These are phyloP conservation scores for Xanthia togata DNA, from an alignment of 2,888 invertebrate species.

Conservation along the genomic window DNA sequence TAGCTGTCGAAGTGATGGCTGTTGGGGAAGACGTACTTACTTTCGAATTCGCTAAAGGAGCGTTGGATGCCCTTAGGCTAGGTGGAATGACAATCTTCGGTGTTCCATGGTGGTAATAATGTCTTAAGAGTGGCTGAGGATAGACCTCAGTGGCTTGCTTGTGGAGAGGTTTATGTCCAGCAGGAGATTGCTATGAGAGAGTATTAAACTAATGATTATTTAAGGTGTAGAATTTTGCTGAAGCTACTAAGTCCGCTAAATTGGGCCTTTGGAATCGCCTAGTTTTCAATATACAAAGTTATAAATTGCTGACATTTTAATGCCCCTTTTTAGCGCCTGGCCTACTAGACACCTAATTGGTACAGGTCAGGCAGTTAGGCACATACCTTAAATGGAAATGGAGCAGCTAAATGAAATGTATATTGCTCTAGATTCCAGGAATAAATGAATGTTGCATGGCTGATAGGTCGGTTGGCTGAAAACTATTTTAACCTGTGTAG, in stretches of 20 bases:
- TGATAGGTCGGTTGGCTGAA: background rate
- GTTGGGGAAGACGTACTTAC: background rate
- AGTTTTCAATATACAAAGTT: constrained; percentile 9
- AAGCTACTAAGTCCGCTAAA: background rate
- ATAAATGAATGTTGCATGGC: constrained; percentile 22
- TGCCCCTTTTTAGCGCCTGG: constrained; percentile 25
- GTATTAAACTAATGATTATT: background rate
- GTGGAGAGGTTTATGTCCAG: background rate
- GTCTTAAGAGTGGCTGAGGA: background rate
- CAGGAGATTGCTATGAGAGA: no score
- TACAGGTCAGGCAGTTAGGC: constrained; percentile 21
- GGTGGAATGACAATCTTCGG: no score
- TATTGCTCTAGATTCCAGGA: constrained; percentile 44
- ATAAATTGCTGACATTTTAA: constrained; percentile 31
- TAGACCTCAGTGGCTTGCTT: background rate
- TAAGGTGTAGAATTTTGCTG: background rate
- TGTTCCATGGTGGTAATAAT: no score
- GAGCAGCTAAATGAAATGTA: constrained; percentile 19
- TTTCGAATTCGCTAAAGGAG: no score
- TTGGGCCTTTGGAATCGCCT: background rate
- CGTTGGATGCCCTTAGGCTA: no score
- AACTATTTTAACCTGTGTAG: background rate
- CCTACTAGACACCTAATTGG: constrained; percentile 19
- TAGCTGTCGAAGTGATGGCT: background rate
- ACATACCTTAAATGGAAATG: constrained; percentile 33